Evolutionary conservation across 1,140 invertebrate genomes (phyloP).

Genomic region (Phenacoccus solenopsis): DNA sequence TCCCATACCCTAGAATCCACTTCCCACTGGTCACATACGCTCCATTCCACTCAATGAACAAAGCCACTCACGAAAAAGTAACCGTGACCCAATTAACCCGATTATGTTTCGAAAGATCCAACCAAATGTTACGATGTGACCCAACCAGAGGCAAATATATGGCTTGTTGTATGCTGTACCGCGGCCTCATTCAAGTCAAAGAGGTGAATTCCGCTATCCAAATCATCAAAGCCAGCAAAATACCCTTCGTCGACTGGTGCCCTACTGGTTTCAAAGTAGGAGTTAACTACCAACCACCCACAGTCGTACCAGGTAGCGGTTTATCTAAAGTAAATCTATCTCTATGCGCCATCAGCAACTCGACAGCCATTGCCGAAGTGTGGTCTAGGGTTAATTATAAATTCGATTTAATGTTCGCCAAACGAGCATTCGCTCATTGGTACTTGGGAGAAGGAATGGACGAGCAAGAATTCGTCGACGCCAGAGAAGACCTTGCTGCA

Average conservation of each 20-base stretch:
- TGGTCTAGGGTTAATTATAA: conserved; percentile 34
- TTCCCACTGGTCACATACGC: conserved; percentile 26
- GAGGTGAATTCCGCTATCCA: conserved; percentile 56
- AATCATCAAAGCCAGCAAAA: conserved; percentile 47
- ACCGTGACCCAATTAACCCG: neutral
- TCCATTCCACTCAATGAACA: neutral
- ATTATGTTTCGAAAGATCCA: conserved; percentile 5
- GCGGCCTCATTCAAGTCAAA: conserved; percentile 44
- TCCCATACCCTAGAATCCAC: conserved; percentile 44
- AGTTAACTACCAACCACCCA: conserved; percentile 44
- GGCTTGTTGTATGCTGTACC: conserved; percentile 46
- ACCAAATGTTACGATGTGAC: conserved; percentile 26
- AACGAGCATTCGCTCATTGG: conserved; percentile 33
- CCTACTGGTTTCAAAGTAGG: conserved; percentile 45
- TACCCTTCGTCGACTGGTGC: conserved; percentile 47
- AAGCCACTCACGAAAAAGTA: conserved; percentile 1
- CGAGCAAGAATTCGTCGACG: too few relatives aligned
- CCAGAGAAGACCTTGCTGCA: too few relatives aligned
- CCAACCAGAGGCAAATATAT: conserved; percentile 38
- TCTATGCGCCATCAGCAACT: conserved; percentile 68
- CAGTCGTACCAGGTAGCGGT: conserved; percentile 53
- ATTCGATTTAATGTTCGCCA: conserved; percentile 68
- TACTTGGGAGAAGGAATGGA: conserved; percentile 55
- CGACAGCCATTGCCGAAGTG: conserved; percentile 34
- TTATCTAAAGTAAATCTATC: conserved; percentile 41